These are phyloP conservation scores for Paradisaea rubra DNA, from an alignment of 2,113 vertebrate species.

Conservation along the genomic window DNA sequence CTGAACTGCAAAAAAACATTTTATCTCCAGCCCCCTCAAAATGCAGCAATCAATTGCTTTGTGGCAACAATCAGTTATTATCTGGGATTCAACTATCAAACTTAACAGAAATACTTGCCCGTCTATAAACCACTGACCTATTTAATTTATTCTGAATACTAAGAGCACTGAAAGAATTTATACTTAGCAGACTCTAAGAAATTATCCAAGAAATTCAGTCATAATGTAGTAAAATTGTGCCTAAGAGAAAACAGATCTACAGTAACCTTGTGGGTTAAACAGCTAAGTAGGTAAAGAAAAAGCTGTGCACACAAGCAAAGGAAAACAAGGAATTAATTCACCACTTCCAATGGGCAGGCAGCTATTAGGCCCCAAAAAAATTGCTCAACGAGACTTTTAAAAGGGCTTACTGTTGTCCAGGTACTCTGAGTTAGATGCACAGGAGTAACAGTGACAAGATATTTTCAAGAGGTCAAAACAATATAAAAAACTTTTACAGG, in stretches of 20 bases:
- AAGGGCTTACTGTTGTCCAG: neutral
- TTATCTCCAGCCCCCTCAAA: neutral
- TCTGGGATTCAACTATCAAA: neutral
- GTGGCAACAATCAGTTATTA: neutral
- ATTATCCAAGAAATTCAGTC: neutral
- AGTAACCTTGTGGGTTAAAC: neutral
- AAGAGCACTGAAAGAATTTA: neutral
- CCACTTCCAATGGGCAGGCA: rapidly evolving
- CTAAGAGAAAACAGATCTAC: neutral
- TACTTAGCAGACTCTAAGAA: neutral
- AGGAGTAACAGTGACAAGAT: neutral
- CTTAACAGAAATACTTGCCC: neutral
- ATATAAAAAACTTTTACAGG: neutral
- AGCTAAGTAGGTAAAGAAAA: neutral
- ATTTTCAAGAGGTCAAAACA: neutral
- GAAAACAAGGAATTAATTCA: neutral
- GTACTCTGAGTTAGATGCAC: neutral
- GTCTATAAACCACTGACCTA: neutral
- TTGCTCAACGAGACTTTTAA: neutral
- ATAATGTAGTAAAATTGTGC: neutral
- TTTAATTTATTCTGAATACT: neutral
- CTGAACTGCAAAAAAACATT: neutral
- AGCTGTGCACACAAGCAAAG: neutral
- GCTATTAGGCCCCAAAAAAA: neutral
- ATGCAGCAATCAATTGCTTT: neutral